Base-by-base conservation (phyloP, 2,113 vertebrate species). In the Cisticola juncidis region DNA sequence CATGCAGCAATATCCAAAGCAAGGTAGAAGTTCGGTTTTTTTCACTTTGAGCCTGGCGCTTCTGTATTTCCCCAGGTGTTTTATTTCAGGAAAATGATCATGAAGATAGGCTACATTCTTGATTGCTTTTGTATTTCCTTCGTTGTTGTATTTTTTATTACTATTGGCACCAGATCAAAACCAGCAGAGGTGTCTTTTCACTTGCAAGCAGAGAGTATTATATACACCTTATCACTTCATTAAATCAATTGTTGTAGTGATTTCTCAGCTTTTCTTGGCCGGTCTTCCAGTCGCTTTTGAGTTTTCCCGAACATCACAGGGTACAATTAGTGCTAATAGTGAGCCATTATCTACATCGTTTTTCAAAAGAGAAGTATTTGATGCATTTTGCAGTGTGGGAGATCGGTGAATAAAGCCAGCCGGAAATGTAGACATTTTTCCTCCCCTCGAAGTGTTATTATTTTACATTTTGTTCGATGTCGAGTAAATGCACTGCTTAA, bases 261-360 rank as follows among this genome's bases (percentile, higher is more conserved):
- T 74, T 88, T 58, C 68, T 88, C 76, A 62, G 80, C 58, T 94
- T 86, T 86, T 78, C 72, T 96, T 96, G 94, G 80, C 91, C 56
- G 56, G 74, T 84, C 80, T 70, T 94, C 64, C 80, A 51, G 58
- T 25, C 1, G 0, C 26, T 89, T 86, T 56, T 73, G 29, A 86
- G 51, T 86, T 94, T 79, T 74, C 68, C 83, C 68, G 84, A 92
- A 66, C 47, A 66, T 48, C 60, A 60, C 26, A 58, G 51, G 38
- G 64, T 93, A 73, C 64, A 93, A 48, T 92, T 90, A 94, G 64
- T 74, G 76, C 86, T 83, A 25, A 36, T 31, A 57, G 38, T n/a
- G 62, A 35, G 38, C 64, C 35, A n/a, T 70, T 74, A 66, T 58
- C 72, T 62, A 16, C 44, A 62, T 9, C 4, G 28, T 77, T 90